Evolutionary conservation across 2,888 invertebrate genomes (phyloP).

Genomic region (Cynaeus angustus): DNA sequence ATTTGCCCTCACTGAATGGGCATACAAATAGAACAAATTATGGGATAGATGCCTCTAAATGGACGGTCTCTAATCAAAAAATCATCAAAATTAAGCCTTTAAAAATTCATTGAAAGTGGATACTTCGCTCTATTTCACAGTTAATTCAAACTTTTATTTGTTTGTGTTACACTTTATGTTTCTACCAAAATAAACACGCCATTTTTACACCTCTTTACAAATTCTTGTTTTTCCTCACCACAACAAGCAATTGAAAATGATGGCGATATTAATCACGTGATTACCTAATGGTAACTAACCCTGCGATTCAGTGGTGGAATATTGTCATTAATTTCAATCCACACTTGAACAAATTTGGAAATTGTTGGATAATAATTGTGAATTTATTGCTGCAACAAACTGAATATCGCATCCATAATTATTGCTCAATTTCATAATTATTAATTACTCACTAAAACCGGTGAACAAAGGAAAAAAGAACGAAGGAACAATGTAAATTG

Average conservation of each 20-base stretch:
- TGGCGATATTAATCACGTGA: background rate
- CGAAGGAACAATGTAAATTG: slow-evolving; percentile 16
- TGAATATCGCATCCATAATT: slow-evolving; percentile 13
- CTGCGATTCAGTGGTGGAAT: background rate
- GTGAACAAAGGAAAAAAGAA: slow-evolving; percentile 21
- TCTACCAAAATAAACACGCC: slow-evolving; percentile 10
- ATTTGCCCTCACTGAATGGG: no score
- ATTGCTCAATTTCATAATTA: slow-evolving; percentile 24
- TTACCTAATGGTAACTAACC: background rate
- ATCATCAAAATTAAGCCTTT: no score
- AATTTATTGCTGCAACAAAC: slow-evolving; percentile 19
- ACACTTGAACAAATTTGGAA: background rate
- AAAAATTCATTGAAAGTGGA: no score
- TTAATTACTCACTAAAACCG: slow-evolving; percentile 24
- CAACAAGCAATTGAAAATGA: background rate
- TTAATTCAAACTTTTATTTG: slow-evolving; percentile 18
- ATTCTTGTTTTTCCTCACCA: background rate
- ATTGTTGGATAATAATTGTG: background rate
- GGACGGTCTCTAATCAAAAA: no score
- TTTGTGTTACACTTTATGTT: slow-evolving; percentile 19
- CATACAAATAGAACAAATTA: no score
- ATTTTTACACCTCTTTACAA: slow-evolving; percentile 1
- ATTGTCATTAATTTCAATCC: slow-evolving; percentile 12
- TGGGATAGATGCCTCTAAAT: no score
- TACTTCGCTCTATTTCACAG: background rate